Conservation (phyloP, 1,140 invertebrate species). For the Aleiodes sp. region DNA sequence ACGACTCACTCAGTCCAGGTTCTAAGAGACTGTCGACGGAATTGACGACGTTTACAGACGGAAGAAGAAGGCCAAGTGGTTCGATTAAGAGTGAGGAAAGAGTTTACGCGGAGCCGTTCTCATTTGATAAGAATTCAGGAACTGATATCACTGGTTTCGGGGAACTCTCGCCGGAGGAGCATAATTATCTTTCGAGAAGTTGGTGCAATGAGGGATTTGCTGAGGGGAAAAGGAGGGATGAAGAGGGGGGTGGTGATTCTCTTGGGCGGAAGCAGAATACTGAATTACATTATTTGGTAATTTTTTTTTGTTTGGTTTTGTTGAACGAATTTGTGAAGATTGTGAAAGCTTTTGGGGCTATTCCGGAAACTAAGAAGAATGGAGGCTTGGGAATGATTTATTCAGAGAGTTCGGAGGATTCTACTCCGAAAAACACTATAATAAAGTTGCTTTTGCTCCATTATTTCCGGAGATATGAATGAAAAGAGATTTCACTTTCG, state of each 20-base stretch:
- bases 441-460: no score
- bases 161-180: conserved; percentile 21
- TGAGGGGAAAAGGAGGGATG: conserved; percentile 29
- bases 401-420: no score
- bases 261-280: conserved; percentile 22
- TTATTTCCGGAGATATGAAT: no score
- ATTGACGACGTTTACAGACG: conserved; percentile 35
- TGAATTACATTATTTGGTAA: conserved; percentile 63
- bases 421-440: no score
- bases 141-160: conserved; percentile 34
- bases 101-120: conserved; percentile 64
- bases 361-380: no score
- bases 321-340: conserved; percentile 22
- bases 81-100: conserved; percentile 48
- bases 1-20: conserved; percentile 30
- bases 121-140: conserved; percentile 42
- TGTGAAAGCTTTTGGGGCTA: no score
- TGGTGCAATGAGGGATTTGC: conserved; percentile 40
- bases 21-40: conserved; percentile 33
- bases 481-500: background rate
- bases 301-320: conserved; percentile 1
- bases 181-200: conserved; percentile 36
- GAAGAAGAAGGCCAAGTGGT: conserved; percentile 35
- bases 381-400: no score
- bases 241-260: background rate